Base-by-base conservation (phyloP, 2,797 vertebrate genomes). In the Buphagus erythrorhynchus region DNA sequence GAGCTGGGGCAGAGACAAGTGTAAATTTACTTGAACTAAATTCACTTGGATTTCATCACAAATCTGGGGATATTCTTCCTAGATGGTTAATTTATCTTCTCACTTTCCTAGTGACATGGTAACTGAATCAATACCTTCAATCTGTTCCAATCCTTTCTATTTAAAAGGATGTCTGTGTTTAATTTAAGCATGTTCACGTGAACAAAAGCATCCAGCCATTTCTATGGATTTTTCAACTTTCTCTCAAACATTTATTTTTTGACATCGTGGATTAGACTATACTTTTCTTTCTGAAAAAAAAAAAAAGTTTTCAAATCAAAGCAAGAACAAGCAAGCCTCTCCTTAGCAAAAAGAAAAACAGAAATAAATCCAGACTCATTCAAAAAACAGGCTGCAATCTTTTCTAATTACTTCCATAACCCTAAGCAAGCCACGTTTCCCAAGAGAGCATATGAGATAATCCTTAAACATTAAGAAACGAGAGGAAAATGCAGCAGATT, bases 331-430 rank as follows among this genome's bases (percentile, higher is more conserved):
- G 45, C 29, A 71, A 74, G 52, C 33, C 91, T 96, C 86, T 93
- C 92, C 91, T 95, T 97, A 96, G 40, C 57, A 81, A 91, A 69
- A 71, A 78, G 74, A 93, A 83, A 80, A 58, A 8, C 31, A 77
- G 68, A 96, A 97, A 95, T 96, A 96, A 92, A 96, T 89, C 76
- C 77, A 94, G 71, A 52, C 48, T 75, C 51, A 63, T 95, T 97
- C 81, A 93, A 94, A 97, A 93, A 79, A 59, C 57, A 96, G 92
- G 68, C 46, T 87, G 28, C 80, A 95, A 84, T 93, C 21, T 80
- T 88, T 93, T 90, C 68, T 96, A 95, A 96, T 92, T 94, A 84
- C 88, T 95, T 97, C 91, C 93, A 65, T 81, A 95, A 79, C 57
- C 35, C 76, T 79, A 77, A 74, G 76, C 46, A 93, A 97, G 51